Conservation (phyloP, 2,797 vertebrate genomes). For the Spheniscus humboldti region DNA sequence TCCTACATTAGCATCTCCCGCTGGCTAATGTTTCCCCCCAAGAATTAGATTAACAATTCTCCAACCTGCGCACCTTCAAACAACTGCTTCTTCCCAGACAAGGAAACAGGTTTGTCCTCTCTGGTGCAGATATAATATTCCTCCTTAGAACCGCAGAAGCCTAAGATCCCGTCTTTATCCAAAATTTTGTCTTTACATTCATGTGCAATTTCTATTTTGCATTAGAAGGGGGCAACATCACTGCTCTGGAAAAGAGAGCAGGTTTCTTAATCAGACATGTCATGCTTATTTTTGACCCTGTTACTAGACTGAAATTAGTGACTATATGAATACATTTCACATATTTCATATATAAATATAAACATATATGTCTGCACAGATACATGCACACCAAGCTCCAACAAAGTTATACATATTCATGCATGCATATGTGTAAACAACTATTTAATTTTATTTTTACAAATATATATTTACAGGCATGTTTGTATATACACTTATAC, state of each 20-base stretch:
- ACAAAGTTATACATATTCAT: not conserved
- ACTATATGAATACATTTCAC: not conserved
- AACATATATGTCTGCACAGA: not conserved
- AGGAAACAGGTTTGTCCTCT: not conserved
- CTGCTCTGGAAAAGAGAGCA: not conserved
- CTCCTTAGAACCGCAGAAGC: not conserved
- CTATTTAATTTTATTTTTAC: not conserved
- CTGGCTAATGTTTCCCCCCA: not conserved
- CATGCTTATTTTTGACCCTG: not conserved
- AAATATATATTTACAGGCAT: not conserved
- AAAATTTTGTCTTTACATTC: not conserved
- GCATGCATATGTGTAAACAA: not conserved
- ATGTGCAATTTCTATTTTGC: not conserved
- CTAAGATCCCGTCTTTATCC: not conserved
- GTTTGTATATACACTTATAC: not conserved
- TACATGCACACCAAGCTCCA: not conserved
- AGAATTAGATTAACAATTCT: not conserved
- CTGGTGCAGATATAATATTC: not conserved
- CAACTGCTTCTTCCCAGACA: not conserved
- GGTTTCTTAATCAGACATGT: not conserved
- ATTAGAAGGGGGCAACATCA: not conserved
- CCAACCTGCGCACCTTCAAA: not conserved
- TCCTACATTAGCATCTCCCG: not conserved
- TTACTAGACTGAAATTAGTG: not conserved
- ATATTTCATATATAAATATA: not conserved